Evolutionary conservation across 2,888 invertebrate species (phyloP).

Genomic region (Xestia c-nigrum): DNA sequence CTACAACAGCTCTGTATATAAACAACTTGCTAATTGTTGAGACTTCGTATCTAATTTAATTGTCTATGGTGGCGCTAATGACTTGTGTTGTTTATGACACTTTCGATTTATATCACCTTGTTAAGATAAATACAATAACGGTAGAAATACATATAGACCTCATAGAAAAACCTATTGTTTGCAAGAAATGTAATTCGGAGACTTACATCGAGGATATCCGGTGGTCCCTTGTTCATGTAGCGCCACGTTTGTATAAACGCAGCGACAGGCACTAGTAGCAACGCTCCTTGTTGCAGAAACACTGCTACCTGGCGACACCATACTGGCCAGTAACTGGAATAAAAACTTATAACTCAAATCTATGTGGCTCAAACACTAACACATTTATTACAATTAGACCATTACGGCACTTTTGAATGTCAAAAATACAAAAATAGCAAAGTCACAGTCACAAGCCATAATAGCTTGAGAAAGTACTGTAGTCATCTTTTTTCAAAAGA

Average conservation of each 20-base stretch:
- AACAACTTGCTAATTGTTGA: conserved; percentile 28
- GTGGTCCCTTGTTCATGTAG: conserved; percentile 95
- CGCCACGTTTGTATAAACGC: conserved; percentile 93
- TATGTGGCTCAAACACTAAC: too few species aligned
- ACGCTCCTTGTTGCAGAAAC: conserved; percentile 92
- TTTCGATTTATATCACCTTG: conserved; percentile 1
- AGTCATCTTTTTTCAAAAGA: too few species aligned
- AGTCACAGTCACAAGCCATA: too few species aligned
- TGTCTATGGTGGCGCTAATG: conserved; percentile 11
- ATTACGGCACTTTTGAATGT: too few species aligned
- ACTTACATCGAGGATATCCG: conserved; percentile 96
- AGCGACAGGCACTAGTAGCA: conserved; percentile 93
- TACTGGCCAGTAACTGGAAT: conserved; percentile 93
- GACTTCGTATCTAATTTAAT: conserved; percentile 11
- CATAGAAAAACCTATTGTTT: neutral
- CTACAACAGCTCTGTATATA: conserved; percentile 2
- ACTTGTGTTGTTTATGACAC: conserved; percentile 2
- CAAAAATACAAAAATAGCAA: too few species aligned
- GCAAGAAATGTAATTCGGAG: neutral
- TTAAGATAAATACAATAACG: neutral
- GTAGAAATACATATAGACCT: neutral
- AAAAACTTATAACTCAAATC: too few species aligned
- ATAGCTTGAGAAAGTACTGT: too few species aligned
- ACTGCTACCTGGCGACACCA: conserved; percentile 95
- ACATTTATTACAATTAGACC: too few species aligned